A percentile compares a stretch with the other conserved stretches of the same genome.
Conservation (phyloP, 2,113 vertebrate species). For the Perca fluviatilis region DNA sequence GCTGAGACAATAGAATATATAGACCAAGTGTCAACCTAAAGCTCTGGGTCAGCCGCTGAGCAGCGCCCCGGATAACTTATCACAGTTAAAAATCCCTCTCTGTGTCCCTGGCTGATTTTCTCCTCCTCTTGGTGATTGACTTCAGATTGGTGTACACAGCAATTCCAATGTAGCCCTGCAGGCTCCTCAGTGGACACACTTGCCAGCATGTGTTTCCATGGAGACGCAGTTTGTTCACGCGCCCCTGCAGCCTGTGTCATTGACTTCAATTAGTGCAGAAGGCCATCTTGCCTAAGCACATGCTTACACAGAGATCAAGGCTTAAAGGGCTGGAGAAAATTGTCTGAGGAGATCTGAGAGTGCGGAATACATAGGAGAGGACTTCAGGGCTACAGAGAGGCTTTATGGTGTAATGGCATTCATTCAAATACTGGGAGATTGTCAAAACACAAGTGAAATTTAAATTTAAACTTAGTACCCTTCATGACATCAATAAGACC, state of each 20-base stretch:
- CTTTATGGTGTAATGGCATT: slow-evolving; percentile 19
- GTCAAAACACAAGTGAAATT: slow-evolving; percentile 7
- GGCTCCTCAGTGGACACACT: slow-evolving; percentile 70
- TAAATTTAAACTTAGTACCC: background rate
- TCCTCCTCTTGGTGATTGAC: background rate
- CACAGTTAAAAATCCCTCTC: background rate
- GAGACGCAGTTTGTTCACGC: slow-evolving; percentile 75
- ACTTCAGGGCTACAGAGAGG: slow-evolving; percentile 6
- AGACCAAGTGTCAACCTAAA: too few relatives aligned
- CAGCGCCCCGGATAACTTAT: too few relatives aligned
- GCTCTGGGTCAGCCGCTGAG: too few relatives aligned
- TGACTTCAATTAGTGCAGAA: slow-evolving; percentile 84
- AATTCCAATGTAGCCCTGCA: slow-evolving; percentile 60
- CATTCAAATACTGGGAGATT: slow-evolving; percentile 20
- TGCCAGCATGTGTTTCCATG: slow-evolving; percentile 83
- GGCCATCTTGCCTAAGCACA: slow-evolving; percentile 71
- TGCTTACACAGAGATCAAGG: slow-evolving; percentile 64
- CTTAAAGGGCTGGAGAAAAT: slow-evolving; percentile 60
- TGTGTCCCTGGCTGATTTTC: slow-evolving; percentile 1
- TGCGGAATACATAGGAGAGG: background rate
- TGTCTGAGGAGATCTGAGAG: slow-evolving; percentile 42
- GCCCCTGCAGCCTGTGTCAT: slow-evolving; percentile 76
- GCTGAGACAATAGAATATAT: background rate
- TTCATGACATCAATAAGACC: background rate
- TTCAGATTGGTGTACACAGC: slow-evolving; percentile 48